phyloP scores from a whole-genome alignment of 1,140 invertebrate genomes.

The Mya arenaria region DNA sequence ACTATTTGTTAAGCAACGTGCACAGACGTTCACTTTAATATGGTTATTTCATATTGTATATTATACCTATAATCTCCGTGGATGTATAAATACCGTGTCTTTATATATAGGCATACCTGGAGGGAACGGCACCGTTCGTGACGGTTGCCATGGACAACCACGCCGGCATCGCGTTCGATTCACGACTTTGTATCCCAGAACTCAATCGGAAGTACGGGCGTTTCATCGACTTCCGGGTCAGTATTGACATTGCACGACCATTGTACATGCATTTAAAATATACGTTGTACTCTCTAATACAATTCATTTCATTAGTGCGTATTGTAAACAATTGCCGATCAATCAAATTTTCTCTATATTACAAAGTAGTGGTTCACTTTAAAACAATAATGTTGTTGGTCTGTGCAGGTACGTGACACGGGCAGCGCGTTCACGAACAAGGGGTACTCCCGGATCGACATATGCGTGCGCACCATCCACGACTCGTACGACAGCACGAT shows the following conservation, averaged over 20 bases:
- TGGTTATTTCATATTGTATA: background rate
- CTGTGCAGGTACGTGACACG: slow-evolving; percentile 66
- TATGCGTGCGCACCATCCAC: slow-evolving; percentile 57
- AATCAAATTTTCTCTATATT: too few relatives aligned
- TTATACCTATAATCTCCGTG: background rate
- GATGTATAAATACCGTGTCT: background rate
- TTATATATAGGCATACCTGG: slow-evolving; percentile 60
- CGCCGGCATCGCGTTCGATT: slow-evolving; percentile 63
- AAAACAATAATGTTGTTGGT: background rate
- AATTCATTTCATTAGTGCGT: too few relatives aligned
- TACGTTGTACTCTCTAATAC: too few relatives aligned
- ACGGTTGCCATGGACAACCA: slow-evolving; percentile 71
- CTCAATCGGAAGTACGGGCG: slow-evolving; percentile 64
- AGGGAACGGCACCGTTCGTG: slow-evolving; percentile 56
- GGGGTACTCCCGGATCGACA: slow-evolving; percentile 67
- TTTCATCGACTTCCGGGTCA: slow-evolving; percentile 67
- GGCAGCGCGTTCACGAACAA: slow-evolving; percentile 64
- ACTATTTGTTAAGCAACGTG: background rate
- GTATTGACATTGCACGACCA: too few relatives aligned
- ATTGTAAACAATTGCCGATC: too few relatives aligned
- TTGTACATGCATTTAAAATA: too few relatives aligned
- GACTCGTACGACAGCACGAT: slow-evolving; percentile 65
- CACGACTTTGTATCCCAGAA: slow-evolving; percentile 65
- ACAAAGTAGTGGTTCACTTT: too few relatives aligned
- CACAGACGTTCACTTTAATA: background rate